phyloP scores from a whole-genome alignment of 2,113 vertebrate species.

The Crypturellus undulatus region DNA sequence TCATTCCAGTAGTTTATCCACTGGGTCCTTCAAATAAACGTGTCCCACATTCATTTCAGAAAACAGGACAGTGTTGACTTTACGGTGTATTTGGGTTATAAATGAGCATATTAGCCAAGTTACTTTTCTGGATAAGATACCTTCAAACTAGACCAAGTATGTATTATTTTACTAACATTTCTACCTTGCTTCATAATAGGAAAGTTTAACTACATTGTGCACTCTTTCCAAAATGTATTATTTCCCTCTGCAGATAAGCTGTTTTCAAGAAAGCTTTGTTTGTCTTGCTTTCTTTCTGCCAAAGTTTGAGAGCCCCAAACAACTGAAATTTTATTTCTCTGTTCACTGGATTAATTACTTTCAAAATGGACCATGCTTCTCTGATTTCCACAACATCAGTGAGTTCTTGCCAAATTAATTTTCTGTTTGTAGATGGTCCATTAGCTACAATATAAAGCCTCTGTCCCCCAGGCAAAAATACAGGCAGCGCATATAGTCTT shows the following conservation, averaged over 20 bases:
- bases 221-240: fast-evolving
- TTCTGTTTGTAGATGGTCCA: conserved; percentile 67
- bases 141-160: not conserved
- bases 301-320: not conserved
- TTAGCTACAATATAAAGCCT: conserved; percentile 58
- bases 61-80: not conserved
- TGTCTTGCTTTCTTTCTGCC: not conserved
- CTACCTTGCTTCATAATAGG: not conserved
- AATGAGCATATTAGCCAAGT: fast-evolving
- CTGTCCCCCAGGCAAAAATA: conserved; percentile 51
- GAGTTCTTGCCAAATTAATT: conserved; percentile 71
- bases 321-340: conserved; percentile 44
- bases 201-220: not conserved
- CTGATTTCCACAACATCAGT: conserved; percentile 48
- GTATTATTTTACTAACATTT: not conserved
- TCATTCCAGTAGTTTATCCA: fast-evolving
- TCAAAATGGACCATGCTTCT: conserved; percentile 37
- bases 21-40: not conserved
- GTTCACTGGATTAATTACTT: conserved; percentile 59
- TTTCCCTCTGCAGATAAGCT: not conserved
- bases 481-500: not conserved
- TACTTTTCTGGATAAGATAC: not conserved
- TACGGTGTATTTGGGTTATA: not conserved
- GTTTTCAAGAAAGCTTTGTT: not conserved
- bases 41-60: fast-evolving